These are phyloP conservation scores for Falco biarmicus DNA, from an alignment of 2,797 vertebrate species.

Conservation along the genomic window DNA sequence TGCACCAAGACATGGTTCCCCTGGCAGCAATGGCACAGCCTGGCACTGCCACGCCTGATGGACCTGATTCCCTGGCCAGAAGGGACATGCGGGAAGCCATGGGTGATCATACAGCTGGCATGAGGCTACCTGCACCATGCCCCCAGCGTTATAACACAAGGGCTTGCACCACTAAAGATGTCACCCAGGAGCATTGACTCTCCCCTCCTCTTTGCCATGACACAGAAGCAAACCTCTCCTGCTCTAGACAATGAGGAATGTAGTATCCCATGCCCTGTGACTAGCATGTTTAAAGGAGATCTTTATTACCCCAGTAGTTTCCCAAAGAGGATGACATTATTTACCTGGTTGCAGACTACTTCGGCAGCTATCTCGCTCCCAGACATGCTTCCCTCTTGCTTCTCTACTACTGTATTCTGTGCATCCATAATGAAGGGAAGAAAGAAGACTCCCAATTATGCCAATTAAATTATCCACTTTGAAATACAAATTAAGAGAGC, in stretches of 20 bases:
- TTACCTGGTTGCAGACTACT: not conserved
- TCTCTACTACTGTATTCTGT: not conserved
- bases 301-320: not conserved
- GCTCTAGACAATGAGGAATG: not conserved
- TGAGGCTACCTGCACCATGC: not conserved
- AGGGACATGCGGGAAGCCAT: not conserved
- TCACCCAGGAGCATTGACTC: not conserved
- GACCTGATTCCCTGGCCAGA: not conserved
- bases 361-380: not conserved
- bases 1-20: not conserved
- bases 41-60: not conserved
- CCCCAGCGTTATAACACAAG: not conserved
- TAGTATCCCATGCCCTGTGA: not conserved
- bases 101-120: not conserved
- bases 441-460: not conserved
- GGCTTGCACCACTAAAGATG: not conserved
- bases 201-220: not conserved
- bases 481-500: conserved; percentile 15
- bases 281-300: not conserved
- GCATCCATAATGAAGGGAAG: not conserved
- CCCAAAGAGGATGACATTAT: not conserved
- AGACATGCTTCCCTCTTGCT: not conserved
- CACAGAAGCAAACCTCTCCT: not conserved
- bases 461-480: conserved; percentile 5
- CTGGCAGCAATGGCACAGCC: fast-evolving